Percentiles rank a stretch among this genome's conserved stretches.
These are phyloP conservation scores for Eristalis arbustorum DNA, from an alignment of 2,888 invertebrate genomes.

Conservation along the genomic window DNA sequence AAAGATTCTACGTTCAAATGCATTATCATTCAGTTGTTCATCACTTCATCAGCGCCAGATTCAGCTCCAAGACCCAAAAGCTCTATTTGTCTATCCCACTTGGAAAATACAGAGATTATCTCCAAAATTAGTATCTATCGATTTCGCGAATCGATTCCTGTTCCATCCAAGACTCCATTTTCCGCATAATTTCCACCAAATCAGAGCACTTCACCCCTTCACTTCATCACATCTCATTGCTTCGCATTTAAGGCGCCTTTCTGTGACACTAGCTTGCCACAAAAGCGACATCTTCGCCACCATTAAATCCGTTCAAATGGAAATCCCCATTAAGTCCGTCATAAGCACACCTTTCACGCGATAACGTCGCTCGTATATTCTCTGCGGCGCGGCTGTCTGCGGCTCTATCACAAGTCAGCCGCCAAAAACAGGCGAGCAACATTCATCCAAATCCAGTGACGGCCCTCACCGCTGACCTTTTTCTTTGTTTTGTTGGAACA, in stretches of 20 bases:
- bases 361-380: not conserved
- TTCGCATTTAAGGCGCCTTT: not conserved
- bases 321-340: not conserved
- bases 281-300: not conserved
- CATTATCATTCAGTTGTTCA: too few species aligned
- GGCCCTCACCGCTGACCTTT: not conserved
- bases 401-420: not conserved
- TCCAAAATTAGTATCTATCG: too few species aligned
- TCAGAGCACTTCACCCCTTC: not conserved
- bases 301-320: constrained; percentile 9
- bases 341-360: not conserved
- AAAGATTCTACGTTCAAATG: too few species aligned
- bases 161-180: too few species aligned
- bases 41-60: too few species aligned
- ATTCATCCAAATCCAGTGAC: constrained; percentile 22
- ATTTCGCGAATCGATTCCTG: too few species aligned
- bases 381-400: not conserved
- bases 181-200: not conserved
- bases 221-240: not conserved
- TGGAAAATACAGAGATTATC: too few species aligned
- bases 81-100: too few species aligned
- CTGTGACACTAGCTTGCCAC: not conserved
- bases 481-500: not conserved
- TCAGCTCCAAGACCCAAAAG: too few species aligned
- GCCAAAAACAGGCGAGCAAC: constrained; percentile 12